Evolutionary conservation across 2,888 invertebrate species (phyloP), one percentile per base, ranked within the genome.

Genomic region (Galeruca laticollis): DNA sequence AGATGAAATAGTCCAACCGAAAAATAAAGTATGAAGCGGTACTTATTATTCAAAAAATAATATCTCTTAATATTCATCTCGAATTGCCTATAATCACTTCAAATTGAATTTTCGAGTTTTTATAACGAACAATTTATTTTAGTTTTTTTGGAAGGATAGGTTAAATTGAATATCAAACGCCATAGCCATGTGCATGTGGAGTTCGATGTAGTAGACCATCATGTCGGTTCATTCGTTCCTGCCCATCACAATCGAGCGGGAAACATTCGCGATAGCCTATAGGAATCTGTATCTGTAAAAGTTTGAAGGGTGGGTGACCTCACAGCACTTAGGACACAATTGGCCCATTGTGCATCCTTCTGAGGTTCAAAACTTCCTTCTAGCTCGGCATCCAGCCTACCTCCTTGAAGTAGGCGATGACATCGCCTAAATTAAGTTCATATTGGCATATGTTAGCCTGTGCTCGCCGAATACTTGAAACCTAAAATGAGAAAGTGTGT

Each of bases 221-320:
- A 70, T 70, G 73, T 75, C 72, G 66, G 73, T 73, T 72, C 70
- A 73, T 70, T 67, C 62, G 31, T 4, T 21, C 15, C 63, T 71
- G 54, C 86, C 86, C 86, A 86, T 86, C 18, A 68, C 35, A 65
- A 33, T 68, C 72, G 78, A 82, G 84, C 85, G 85, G 83, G 84
- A 84, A 84, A 80, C 77, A 73, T 84, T 81, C 84, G 84, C 84
- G 84, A 85, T n/a, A n/a, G n/a, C n/a, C n/a, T n/a, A n/a, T n/a
- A n/a, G n/a, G n/a, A n/a, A n/a, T n/a, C n/a, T n/a, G n/a, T n/a
- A n/a, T n/a, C n/a, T n/a, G n/a, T n/a, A n/a, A n/a, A n/a, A n/a
- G n/a, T n/a, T n/a, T n/a, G n/a, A n/a, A n/a, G n/a, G n/a, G n/a
- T n/a, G n/a, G n/a, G n/a, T n/a, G n/a, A n/a, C n/a, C n/a, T n/a